A percentile compares a stretch with the other conserved stretches of the same genome.
These are phyloP conservation scores for Lycodopsis pacificus DNA, from an alignment of 2,797 vertebrate species.

Conservation along the genomic window DNA sequence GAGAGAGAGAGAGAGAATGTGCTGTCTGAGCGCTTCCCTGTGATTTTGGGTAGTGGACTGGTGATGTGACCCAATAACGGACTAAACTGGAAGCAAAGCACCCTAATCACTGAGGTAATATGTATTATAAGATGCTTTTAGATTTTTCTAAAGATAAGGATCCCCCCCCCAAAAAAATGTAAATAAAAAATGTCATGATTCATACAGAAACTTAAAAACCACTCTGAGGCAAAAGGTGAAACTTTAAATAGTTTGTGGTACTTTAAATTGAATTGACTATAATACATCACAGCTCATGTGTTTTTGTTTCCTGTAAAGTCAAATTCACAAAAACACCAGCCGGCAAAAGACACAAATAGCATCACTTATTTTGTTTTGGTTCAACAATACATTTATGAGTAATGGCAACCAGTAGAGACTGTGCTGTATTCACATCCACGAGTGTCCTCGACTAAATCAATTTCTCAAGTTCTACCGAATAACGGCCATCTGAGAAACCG, in stretches of 20 bases:
- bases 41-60: neutral
- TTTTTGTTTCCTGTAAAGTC: neutral
- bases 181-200: neutral
- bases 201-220: neutral
- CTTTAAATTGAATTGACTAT: neutral
- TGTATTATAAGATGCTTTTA: neutral
- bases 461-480: neutral
- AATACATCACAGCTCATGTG: neutral
- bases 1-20: neutral
- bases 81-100: neutral
- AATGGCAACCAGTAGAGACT: neutral
- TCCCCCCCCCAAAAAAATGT: neutral
- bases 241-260: neutral
- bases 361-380: neutral
- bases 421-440: neutral
- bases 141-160: neutral
- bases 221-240: neutral
- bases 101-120: neutral
- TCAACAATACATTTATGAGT: neutral
- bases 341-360: neutral
- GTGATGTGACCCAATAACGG: neutral
- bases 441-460: neutral
- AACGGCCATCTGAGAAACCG: neutral
- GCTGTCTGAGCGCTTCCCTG: conserved; percentile 17
- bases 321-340: neutral